These are phyloP conservation scores for Eumacrocentrus americanus DNA, from an alignment of 2,888 invertebrate species.

Conservation along the genomic window DNA sequence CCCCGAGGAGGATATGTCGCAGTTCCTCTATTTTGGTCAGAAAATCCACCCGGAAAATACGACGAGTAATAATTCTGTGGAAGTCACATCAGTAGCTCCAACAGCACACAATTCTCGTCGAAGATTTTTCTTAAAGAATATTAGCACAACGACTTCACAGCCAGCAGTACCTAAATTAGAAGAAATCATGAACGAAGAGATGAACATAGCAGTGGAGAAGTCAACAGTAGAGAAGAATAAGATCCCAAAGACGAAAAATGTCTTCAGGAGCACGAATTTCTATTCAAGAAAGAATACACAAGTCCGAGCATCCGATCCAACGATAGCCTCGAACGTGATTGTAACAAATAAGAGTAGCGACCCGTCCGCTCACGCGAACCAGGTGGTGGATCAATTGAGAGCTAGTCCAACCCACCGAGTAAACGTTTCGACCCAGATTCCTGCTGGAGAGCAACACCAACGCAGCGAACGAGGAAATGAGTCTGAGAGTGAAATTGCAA, in stretches of 20 bases:
- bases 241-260: conserved; percentile 48
- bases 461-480: conserved; percentile 15
- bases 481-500: conserved; percentile 23
- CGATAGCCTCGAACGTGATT: conserved; percentile 50
- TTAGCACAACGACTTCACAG: conserved; percentile 8
- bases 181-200: conserved; percentile 55
- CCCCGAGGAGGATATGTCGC: conserved; percentile 71
- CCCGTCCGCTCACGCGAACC: conserved; percentile 47
- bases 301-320: conserved; percentile 44
- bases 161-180: conserved; percentile 42
- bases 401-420: conserved; percentile 38
- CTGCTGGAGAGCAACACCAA: conserved; percentile 19
- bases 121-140: conserved; percentile 46
- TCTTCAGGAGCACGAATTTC: conserved; percentile 41
- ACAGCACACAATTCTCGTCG: conserved; percentile 42
- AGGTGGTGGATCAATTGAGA: conserved; percentile 33
- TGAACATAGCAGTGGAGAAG: conserved; percentile 51
- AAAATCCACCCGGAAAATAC: conserved; percentile 64
- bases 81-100: conserved; percentile 42
- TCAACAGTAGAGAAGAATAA: conserved; percentile 55
- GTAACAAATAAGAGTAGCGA: conserved; percentile 38
- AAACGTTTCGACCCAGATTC: conserved; percentile 40
- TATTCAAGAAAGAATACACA: conserved; percentile 44
- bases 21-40: conserved; percentile 75
- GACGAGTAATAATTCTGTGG: conserved; percentile 46